Base-by-base conservation (phyloP, 2,797 vertebrate genomes). In the Eurystomus glaucurus region DNA sequence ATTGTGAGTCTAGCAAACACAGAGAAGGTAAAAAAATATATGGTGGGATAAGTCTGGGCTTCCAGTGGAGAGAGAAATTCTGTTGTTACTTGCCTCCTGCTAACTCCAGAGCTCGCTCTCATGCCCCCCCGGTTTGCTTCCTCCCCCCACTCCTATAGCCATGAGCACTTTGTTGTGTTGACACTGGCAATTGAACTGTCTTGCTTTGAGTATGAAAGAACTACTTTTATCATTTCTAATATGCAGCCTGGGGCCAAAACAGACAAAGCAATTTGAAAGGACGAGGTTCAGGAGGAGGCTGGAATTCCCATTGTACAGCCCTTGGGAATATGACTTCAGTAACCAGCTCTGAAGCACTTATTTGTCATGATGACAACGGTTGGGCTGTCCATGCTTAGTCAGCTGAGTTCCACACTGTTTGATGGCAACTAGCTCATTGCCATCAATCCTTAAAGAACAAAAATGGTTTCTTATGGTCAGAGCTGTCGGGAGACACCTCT, bases 151-250 rank as follows among this genome's bases (percentile, higher is more conserved):
- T 87, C 66, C 88, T 62, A 1, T 52, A 89, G 93, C 92, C 96
- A 79, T 45, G 28, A 91, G 94, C 88, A 1, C 58, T 96, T 84
- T 62, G 84, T 97, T 96, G 1, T 97, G 97, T 97, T 97, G 96
- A 96, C 97, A 95, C 97, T 97, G 86, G 97, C 97, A 93, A 80
- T 88, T 51, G 65, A 97, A 88, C 93, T 77, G 68, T 51, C 92
- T 62, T 93, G 93, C 96, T 97, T 85, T 83, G 70, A 93, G 78
- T 83, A 93, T 94, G 93, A 98, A 97, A 98, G 95, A 90, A 83
- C 78, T 78, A 77, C 97, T 98, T 98, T 98, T 98, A 97, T 98
- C 95, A 96, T 98, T 97, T 95, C 95, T 96, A 93, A 95, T 83
- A 60, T 14, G 39, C 83, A 96, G 96, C 98, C 97, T 75, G 8